phyloP scores from a whole-genome alignment of 2,113 vertebrate species.

The Cochlearius cochlearius region DNA sequence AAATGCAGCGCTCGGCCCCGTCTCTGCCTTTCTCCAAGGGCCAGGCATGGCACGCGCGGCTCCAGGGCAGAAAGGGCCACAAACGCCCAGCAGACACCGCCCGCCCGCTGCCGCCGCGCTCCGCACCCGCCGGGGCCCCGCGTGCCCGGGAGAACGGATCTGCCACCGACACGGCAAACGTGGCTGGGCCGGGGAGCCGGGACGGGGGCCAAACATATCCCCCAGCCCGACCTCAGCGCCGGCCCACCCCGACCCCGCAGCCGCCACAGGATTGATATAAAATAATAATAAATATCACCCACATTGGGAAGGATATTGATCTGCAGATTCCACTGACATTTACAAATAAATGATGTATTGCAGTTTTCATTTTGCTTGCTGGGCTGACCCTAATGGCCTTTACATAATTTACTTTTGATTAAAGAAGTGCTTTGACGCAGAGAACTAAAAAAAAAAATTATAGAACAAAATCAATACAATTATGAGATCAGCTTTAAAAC shows the following conservation, averaged over 20 bases:
- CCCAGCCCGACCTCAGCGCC: neutral
- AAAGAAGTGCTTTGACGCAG: constrained; percentile 78
- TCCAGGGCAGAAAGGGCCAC: neutral
- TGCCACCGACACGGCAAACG: fast-evolving
- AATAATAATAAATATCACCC: constrained; percentile 70
- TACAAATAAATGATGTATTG: constrained; percentile 80
- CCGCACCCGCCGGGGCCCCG: neutral
- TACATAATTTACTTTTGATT: constrained; percentile 84
- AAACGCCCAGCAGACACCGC: fast-evolving
- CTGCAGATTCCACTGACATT: constrained; percentile 79
- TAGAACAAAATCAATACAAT: constrained; percentile 60
- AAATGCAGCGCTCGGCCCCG: fast-evolving
- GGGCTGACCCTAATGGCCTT: constrained; percentile 73
- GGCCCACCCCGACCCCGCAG: neutral
- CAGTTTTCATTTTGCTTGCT: constrained; percentile 69
- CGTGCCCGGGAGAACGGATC: neutral
- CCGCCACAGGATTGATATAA: constrained; percentile 42
- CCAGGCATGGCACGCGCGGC: fast-evolving
- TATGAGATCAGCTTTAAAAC: constrained; percentile 74
- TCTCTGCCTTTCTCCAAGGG: neutral
- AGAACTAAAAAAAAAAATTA: neutral
- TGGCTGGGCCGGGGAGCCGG: neutral
- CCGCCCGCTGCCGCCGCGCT: too few species aligned
- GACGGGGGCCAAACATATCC: neutral
- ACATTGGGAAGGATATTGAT: constrained; percentile 64